A percentile compares a stretch with the other conserved stretches of the same genome.
Evolutionary conservation across 2,888 invertebrate genomes (phyloP).

Genomic region (Molanna angustata): DNA sequence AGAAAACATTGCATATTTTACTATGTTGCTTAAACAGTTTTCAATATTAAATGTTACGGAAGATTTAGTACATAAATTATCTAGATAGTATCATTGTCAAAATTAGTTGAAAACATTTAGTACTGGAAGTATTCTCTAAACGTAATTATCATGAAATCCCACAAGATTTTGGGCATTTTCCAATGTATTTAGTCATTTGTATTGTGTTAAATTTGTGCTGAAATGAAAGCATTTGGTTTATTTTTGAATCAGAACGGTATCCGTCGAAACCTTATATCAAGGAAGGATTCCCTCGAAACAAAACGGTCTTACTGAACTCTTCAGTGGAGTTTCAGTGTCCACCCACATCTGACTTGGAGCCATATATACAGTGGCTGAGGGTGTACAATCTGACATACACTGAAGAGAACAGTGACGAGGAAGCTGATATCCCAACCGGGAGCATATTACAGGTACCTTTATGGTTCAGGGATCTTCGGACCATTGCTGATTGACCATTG

Average conservation of each 20-base stretch:
- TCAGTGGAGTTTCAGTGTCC: slow-evolving; percentile 73
- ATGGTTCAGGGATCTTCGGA: too few species aligned
- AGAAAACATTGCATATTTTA: too few species aligned
- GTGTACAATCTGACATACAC: slow-evolving; percentile 45
- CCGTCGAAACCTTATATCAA: slow-evolving; percentile 83
- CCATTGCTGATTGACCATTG: slow-evolving; percentile 1
- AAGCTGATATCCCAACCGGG: slow-evolving; percentile 22
- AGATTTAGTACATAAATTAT: too few species aligned
- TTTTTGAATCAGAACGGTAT: slow-evolving; percentile 63
- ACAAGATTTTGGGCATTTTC: neutral
- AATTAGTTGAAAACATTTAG: too few species aligned
- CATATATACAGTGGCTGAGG: slow-evolving; percentile 76
- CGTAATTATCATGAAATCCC: neutral
- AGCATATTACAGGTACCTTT: slow-evolving; percentile 25
- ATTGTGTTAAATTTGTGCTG: neutral
- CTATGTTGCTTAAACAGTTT: too few species aligned
- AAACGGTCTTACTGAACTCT: slow-evolving; percentile 71
- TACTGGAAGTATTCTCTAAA: too few species aligned
- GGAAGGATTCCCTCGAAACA: slow-evolving; percentile 77
- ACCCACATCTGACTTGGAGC: slow-evolving; percentile 80
- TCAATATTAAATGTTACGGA: too few species aligned
- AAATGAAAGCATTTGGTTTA: neutral
- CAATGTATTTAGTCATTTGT: neutral
- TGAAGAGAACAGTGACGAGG: slow-evolving; percentile 38
- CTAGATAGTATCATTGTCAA: too few species aligned